Conservation (phyloP, 2,888 invertebrate species). For the Eristalis arbustorum region DNA sequence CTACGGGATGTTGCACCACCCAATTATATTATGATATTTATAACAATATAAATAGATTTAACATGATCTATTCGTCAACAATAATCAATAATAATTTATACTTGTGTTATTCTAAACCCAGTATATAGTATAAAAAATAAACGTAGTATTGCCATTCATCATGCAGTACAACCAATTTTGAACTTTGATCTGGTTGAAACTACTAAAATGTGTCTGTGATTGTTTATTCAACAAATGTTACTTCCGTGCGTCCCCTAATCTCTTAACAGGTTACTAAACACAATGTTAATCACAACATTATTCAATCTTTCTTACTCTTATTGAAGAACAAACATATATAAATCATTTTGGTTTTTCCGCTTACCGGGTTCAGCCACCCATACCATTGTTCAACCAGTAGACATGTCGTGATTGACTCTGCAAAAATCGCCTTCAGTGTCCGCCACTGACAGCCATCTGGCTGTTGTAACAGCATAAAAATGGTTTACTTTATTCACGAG, state of each 20-base stretch:
- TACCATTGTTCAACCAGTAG: not conserved
- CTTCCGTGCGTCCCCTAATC: not conserved
- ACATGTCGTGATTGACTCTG: slow-evolving; percentile 22
- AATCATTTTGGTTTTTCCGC: slow-evolving; percentile 59
- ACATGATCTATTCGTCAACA: no score
- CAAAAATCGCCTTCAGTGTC: slow-evolving; percentile 34
- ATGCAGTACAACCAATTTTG: no score
- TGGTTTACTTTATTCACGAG: slow-evolving; percentile 34
- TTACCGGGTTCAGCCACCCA: slow-evolving; percentile 55
- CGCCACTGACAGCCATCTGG: slow-evolving; percentile 52
- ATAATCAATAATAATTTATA: no score
- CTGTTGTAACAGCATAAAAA: slow-evolving; percentile 25
- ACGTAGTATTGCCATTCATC: no score
- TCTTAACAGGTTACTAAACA: not conserved
- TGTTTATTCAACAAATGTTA: not conserved
- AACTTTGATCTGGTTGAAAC: no score
- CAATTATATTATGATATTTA: no score
- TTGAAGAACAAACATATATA: slow-evolving; percentile 14
- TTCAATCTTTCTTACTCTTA: not conserved
- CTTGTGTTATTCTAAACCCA: no score
- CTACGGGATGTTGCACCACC: no score
- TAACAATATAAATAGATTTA: no score
- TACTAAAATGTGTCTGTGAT: no score
- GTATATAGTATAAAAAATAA: no score
- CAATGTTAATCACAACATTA: not conserved